These are phyloP conservation scores for Thalassarche chlororhynchos DNA, from an alignment of 2,113 vertebrate species.

Conservation along the genomic window DNA sequence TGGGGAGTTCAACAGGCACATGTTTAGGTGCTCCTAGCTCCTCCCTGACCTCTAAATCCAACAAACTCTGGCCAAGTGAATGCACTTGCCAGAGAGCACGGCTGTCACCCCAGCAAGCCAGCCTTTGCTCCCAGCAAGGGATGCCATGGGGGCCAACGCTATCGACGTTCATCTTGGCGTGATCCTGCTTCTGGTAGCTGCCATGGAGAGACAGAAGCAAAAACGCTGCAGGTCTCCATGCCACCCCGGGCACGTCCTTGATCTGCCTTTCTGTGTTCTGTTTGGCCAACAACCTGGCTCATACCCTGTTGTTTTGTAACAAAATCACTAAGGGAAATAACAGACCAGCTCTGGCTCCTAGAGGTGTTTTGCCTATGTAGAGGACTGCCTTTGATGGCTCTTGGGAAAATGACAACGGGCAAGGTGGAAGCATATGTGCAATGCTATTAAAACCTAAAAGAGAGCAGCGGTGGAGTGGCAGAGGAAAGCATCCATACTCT, in stretches of 20 bases:
- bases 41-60: background rate
- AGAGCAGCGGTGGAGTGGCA: background rate
- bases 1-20: rapidly evolving
- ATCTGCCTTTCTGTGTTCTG: background rate
- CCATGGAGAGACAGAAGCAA: background rate
- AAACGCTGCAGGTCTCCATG: background rate
- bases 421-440: background rate
- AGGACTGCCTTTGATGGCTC: background rate
- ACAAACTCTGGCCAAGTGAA: background rate
- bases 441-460: background rate
- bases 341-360: background rate
- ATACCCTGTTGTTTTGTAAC: background rate
- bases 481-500: background rate
- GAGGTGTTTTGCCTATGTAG: background rate
- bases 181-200: background rate
- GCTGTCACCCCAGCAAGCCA: background rate
- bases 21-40: background rate
- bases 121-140: background rate
- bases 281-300: background rate
- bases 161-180: rapidly evolving
- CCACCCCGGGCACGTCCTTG: rapidly evolving
- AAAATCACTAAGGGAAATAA: background rate
- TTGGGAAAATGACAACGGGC: background rate
- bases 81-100: background rate
- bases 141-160: background rate